phyloP scores from a whole-genome alignment of 2,888 invertebrate species.

The Catocala sponsa region DNA sequence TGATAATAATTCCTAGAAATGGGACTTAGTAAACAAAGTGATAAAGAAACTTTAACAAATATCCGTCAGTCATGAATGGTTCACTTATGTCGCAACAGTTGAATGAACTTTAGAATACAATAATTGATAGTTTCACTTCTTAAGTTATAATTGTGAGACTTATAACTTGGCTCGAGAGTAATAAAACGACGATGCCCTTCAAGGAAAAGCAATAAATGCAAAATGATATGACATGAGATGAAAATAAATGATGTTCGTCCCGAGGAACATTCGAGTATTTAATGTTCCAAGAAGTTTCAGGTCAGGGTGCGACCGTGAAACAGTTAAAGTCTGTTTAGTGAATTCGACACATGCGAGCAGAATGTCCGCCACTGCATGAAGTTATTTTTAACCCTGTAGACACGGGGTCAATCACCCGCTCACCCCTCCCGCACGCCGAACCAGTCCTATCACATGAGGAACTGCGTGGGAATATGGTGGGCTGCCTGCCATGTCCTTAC shows the following conservation, averaged over 20 bases:
- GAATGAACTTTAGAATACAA: constrained; percentile 23
- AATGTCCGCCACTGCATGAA: constrained; percentile 81
- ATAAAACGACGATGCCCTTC: neutral
- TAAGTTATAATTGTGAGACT: neutral
- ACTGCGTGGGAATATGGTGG: constrained; percentile 85
- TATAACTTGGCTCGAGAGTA: neutral
- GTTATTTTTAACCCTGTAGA: constrained; percentile 87
- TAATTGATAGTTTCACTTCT: neutral
- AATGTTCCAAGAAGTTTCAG: constrained; percentile 76
- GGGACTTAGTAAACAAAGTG: constrained; percentile 58
- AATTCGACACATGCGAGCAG: constrained; percentile 87
- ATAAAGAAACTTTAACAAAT: constrained; percentile 55
- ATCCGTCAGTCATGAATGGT: constrained; percentile 32
- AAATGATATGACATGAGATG: constrained; percentile 16
- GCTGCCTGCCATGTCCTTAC: constrained; percentile 68
- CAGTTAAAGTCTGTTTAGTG: constrained; percentile 85
- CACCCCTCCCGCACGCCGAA: constrained; percentile 80
- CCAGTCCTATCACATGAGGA: constrained; percentile 85
- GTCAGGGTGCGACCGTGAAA: constrained; percentile 87
- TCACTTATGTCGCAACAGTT: constrained; percentile 30
- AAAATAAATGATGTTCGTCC: constrained; percentile 13
- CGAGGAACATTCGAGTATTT: constrained; percentile 31
- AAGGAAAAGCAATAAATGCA: constrained; percentile 5
- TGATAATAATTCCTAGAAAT: constrained; percentile 74
- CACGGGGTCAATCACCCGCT: constrained; percentile 86